A percentile compares a stretch with the other conserved stretches of the same genome.
Conservation (phyloP, 2,113 vertebrate genomes). For the Platichthys stellatus region DNA sequence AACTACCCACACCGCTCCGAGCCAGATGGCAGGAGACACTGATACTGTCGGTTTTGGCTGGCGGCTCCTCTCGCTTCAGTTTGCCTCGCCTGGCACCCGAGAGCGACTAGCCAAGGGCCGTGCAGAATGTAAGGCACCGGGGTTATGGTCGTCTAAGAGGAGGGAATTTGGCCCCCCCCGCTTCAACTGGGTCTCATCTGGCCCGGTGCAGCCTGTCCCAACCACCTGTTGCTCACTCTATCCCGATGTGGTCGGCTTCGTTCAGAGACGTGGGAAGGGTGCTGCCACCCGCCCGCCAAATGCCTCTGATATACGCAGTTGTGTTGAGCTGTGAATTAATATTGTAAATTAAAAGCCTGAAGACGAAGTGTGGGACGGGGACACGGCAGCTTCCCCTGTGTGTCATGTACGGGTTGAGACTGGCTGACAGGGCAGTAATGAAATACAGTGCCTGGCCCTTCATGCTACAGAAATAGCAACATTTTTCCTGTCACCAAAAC, state of each 20-base stretch:
- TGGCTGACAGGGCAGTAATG: conserved; percentile 68
- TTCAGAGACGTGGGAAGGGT: background rate
- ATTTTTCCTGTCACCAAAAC: conserved; percentile 70
- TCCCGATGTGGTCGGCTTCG: conserved; percentile 11
- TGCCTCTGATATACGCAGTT: background rate
- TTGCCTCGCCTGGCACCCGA: conserved; percentile 49
- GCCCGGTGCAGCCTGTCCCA: conserved; percentile 14
- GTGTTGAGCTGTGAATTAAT: background rate
- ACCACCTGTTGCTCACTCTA: conserved; percentile 46
- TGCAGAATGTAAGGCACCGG: conserved; percentile 47
- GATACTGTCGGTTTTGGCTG: conserved; percentile 62
- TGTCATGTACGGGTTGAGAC: conserved; percentile 19
- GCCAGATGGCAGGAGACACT: conserved; percentile 52
- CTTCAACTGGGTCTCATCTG: conserved; percentile 31
- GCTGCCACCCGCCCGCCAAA: background rate
- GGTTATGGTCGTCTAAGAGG: conserved; percentile 33
- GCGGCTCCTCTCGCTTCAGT: conserved; percentile 29
- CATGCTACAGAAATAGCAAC: conserved; percentile 70
- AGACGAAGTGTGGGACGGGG: background rate
- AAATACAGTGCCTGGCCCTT: conserved; percentile 61
- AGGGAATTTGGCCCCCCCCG: conserved; percentile 14
- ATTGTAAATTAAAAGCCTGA: conserved; percentile 1
- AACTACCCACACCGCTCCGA: conserved; percentile 50
- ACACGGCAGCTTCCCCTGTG: conserved; percentile 19
- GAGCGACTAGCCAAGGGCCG: conserved; percentile 45